phyloP scores from a whole-genome alignment of 2,113 vertebrate genomes.

The Eonycteris spelaea region DNA sequence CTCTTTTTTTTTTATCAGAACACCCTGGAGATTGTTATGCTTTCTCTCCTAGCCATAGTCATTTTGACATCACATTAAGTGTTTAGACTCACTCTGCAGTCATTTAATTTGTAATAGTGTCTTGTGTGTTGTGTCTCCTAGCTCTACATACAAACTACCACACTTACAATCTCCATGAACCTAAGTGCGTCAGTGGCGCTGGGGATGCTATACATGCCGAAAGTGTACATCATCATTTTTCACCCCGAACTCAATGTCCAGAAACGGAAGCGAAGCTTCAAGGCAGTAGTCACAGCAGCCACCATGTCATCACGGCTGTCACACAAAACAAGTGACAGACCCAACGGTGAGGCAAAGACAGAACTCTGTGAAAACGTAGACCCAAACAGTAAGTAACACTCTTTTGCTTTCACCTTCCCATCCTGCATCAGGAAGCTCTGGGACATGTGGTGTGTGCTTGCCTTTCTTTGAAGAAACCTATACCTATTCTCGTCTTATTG shows the following conservation, averaged over 20 bases:
- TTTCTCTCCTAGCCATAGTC: not conserved
- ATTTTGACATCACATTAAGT: not conserved
- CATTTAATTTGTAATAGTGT: constrained; percentile 78
- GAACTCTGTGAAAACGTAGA: constrained; percentile 96
- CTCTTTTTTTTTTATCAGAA: not conserved
- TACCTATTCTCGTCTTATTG: not conserved
- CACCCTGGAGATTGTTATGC: not conserved
- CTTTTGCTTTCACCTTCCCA: not conserved
- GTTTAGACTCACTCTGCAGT: not conserved
- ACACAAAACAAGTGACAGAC: constrained; percentile 94
- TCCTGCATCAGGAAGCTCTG: not conserved
- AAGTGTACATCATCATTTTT: constrained; percentile 99
- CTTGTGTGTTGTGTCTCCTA: constrained; percentile 82
- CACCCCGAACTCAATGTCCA: constrained; percentile 98
- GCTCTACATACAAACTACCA: constrained; percentile 99
- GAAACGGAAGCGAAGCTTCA: constrained; percentile 97
- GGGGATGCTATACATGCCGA: constrained; percentile 98
- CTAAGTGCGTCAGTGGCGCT: constrained; percentile 96
- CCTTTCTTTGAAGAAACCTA: not conserved
- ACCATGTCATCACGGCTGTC: constrained; percentile 96
- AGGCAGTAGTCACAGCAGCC: constrained; percentile 95
- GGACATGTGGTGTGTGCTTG: not conserved
- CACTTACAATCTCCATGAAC: constrained; percentile 98
- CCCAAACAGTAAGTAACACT: constrained; percentile 91
- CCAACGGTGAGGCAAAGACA: constrained; percentile 97